Evolutionary conservation across 2,797 vertebrate species (phyloP), one percentile per base, ranked within the genome.

Genomic region (Anguilla pacifica): DNA sequence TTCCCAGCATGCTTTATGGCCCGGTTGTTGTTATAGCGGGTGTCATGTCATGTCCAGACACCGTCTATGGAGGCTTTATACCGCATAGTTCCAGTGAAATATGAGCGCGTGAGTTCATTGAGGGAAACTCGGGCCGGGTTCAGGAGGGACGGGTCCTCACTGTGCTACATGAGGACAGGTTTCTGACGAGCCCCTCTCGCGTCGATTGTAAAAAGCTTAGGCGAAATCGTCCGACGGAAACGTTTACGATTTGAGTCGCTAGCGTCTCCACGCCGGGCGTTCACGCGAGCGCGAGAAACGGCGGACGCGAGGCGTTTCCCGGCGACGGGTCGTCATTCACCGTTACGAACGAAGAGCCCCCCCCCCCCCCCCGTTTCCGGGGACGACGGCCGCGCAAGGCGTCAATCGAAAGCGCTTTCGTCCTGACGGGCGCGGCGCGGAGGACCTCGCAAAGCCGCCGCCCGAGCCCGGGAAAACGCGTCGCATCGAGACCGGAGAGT

Each of bases 371-470:
- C 49, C 89, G 90, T 83, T 35, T 35, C 35, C 35, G 81, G 61
- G 64, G 85, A 46, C 51, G 61, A 85, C 81, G 72, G 85, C 53
- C 83, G 55, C 85, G 87, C 87, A 89, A 89, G 83, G 64, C 2
- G 88, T 90, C 90, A 81, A 89, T 91, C 85, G 72, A 86, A 89
- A 88, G 1, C 72, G 81, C 88, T 88, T 84, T 43, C 87, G 74
- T 74, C 81, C 55, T 79, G 87, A 86, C 83, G 85, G 83, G 86
- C 72, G 25, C 55, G 86, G 64, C 57, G 87, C 70, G 19, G 55
- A 85, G 84, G 84, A 57, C 84, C 90, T 88, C 67, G 86, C 67
- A 57, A 89, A 88, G 46, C 61, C 86, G 87, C 72, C 79, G 28
- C 43, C 51, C 11, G 39, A 83, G 83, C 86, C 86, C 84, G 74